Conservation (phyloP, 2,888 invertebrate genomes). For the Plusia festucae region DNA sequence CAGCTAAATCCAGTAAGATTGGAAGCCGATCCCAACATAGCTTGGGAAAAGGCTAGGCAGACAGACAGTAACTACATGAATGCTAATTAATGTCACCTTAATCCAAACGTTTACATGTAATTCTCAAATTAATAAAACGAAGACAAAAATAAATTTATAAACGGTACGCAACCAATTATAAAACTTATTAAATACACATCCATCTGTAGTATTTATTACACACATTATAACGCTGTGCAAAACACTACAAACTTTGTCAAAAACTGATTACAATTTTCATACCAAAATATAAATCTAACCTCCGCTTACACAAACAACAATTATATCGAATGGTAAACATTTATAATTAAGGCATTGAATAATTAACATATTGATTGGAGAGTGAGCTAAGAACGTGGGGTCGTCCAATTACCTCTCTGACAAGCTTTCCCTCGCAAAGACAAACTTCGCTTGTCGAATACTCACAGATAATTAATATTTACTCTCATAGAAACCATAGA, state of each 20-base stretch:
- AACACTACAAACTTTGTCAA: neutral
- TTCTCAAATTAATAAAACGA: no score
- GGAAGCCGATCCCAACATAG: no score
- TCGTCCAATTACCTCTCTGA: conserved; percentile 31
- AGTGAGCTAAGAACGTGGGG: conserved; percentile 6
- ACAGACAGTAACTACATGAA: no score
- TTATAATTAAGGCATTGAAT: conserved; percentile 41
- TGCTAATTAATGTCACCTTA: no score
- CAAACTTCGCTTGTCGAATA: conserved; percentile 11
- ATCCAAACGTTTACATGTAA: no score
- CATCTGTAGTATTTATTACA: no score
- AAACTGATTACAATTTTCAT: neutral
- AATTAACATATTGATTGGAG: conserved; percentile 43
- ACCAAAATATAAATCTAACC: neutral
- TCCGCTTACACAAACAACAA: neutral
- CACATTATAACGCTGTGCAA: neutral
- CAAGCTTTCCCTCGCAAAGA: conserved; percentile 6
- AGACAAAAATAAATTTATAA: no score
- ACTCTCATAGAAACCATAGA: neutral
- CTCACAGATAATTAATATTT: conserved; percentile 11
- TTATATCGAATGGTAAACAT: conserved; percentile 13
- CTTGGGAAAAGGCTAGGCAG: no score
- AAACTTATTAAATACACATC: no score
- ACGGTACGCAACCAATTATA: no score
- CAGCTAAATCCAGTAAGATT: no score